Percentiles rank a stretch among this genome's conserved stretches.
Conservation (phyloP, 2,113 vertebrate genomes). For the Thamnophis sirtalis region DNA sequence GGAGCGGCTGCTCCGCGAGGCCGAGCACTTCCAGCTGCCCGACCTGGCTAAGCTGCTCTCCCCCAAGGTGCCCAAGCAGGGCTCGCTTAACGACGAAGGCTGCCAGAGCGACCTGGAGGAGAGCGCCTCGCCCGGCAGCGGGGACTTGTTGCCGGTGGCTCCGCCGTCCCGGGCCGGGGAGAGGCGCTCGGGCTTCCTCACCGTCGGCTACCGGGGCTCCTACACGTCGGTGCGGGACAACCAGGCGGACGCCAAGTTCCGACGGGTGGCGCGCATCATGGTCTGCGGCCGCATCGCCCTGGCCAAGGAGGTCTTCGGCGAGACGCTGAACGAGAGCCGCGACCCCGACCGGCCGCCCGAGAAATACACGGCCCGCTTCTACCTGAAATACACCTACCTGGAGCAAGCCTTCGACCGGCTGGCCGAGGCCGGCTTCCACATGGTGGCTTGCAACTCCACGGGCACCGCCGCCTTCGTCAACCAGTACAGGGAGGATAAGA, state of each 20-base stretch:
- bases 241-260: constrained; percentile 84
- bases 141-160: constrained; percentile 3
- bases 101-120: constrained; percentile 87
- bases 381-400: constrained; percentile 87
- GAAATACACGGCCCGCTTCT: constrained; percentile 88
- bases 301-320: constrained; percentile 85
- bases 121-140: constrained; percentile 76
- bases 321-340: constrained; percentile 85
- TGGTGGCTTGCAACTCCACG: constrained; percentile 79
- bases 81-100: constrained; percentile 84
- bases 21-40: constrained; percentile 82
- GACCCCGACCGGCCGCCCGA: constrained; percentile 84
- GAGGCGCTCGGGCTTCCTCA: constrained; percentile 83
- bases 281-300: constrained; percentile 84
- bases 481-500: constrained; percentile 85
- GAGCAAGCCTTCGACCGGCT: constrained; percentile 87
- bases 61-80: constrained; percentile 80
- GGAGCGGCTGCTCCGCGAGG: constrained; percentile 82
- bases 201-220: constrained; percentile 83
- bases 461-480: constrained; percentile 78
- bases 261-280: constrained; percentile 84
- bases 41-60: constrained; percentile 80
- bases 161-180: constrained; percentile 53
- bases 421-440: constrained; percentile 79
- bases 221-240: constrained; percentile 80